Conservation (phyloP, 2,888 invertebrate species). For the Campopleginae sp. region DNA sequence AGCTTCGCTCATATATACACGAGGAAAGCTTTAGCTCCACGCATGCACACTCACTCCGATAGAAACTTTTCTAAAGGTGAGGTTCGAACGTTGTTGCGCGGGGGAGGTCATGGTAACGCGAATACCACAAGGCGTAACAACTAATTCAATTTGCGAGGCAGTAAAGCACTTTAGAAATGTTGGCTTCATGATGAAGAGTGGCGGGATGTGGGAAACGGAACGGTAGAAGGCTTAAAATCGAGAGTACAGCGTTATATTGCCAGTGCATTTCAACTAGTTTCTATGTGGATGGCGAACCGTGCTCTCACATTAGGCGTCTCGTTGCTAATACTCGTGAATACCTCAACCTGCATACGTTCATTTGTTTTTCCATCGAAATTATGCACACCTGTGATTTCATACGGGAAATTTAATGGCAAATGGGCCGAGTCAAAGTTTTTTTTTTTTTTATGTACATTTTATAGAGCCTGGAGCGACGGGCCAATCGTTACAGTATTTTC, state of each 20-base stretch:
- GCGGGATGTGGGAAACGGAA: slow-evolving; percentile 4
- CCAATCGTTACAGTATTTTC: background rate
- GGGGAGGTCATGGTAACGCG: slow-evolving; percentile 33
- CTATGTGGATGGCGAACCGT: slow-evolving; percentile 12
- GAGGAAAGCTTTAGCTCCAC: background rate
- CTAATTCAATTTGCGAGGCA: slow-evolving; percentile 56
- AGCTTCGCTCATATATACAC: background rate
- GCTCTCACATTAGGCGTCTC: background rate
- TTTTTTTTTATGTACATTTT: background rate
- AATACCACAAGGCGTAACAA: slow-evolving; percentile 47
- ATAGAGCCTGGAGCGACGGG: background rate
- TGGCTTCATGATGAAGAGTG: slow-evolving; percentile 27
- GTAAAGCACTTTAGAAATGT: slow-evolving; percentile 59
- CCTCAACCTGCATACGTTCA: background rate
- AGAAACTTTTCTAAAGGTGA: slow-evolving; percentile 25
- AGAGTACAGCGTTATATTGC: slow-evolving; percentile 36
- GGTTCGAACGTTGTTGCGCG: slow-evolving; percentile 15
- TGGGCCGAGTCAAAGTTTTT: background rate
- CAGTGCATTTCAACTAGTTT: slow-evolving; percentile 31
- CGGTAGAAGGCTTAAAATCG: slow-evolving; percentile 46
- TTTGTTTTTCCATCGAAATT: slow-evolving; percentile 24
- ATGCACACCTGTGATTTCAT: slow-evolving; percentile 6
- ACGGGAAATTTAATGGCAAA: background rate
- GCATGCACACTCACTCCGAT: slow-evolving; percentile 8
- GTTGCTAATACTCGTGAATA: background rate